phyloP scores from a whole-genome alignment of 2,113 vertebrate genomes.

The Orthonyx spaldingii region DNA sequence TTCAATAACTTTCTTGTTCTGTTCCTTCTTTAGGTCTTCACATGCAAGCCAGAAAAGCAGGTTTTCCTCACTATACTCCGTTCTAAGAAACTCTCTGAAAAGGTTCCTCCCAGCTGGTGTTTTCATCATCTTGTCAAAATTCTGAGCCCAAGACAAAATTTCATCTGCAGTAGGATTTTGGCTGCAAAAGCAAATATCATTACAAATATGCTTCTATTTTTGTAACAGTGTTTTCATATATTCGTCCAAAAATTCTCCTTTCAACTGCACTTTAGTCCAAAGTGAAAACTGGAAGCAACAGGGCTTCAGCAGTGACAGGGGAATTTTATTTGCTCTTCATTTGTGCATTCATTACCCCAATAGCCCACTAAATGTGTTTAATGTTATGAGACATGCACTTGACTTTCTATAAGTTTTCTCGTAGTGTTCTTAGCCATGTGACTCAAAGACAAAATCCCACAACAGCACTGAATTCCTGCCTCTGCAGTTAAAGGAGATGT shows the following conservation, averaged over 20 bases:
- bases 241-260: not conserved
- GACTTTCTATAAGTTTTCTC: not conserved
- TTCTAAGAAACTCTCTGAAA: conserved; percentile 93
- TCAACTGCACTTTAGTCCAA: not conserved
- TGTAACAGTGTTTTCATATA: conserved; percentile 23
- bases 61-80: conserved; percentile 98
- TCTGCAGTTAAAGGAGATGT: not conserved
- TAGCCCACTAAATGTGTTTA: not conserved
- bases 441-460: not conserved
- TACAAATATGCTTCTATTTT: conserved; percentile 40
- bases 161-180: conserved; percentile 88
- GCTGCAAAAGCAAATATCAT: conserved; percentile 58
- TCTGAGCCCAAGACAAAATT: conserved; percentile 92
- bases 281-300: not conserved
- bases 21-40: conserved; percentile 93
- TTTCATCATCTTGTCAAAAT: conserved; percentile 98
- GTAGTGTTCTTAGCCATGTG: not conserved
- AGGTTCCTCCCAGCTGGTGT: conserved; percentile 88
- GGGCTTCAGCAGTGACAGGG: not conserved
- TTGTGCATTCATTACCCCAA: conserved; percentile 15
- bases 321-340: not conserved
- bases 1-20: conserved; percentile 81
- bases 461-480: not conserved
- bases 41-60: conserved; percentile 98
- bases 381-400: not conserved